Conservation (phyloP, 2,888 invertebrate genomes). For the Mesoligia furuncula region DNA sequence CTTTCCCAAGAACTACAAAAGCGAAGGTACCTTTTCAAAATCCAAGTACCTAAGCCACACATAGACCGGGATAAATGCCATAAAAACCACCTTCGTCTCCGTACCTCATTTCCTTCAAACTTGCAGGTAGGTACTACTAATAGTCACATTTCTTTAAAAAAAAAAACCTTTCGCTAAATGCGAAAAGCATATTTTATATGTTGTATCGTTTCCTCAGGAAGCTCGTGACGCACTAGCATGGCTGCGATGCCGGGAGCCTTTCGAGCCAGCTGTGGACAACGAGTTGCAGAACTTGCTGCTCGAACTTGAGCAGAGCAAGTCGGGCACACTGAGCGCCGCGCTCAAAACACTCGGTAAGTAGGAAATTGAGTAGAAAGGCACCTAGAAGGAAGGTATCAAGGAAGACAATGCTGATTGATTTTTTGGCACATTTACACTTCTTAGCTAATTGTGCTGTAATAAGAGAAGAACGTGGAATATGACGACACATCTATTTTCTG, state of each 20-base stretch:
- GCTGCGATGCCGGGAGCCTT: slow-evolving; percentile 82
- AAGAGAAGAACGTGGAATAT: neutral
- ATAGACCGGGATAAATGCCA: neutral
- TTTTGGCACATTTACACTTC: neutral
- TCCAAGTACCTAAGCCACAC: neutral
- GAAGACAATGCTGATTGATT: neutral
- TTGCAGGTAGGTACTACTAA: neutral
- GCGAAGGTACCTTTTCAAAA: neutral
- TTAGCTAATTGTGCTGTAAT: neutral
- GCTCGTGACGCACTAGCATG: slow-evolving; percentile 84
- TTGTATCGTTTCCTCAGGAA: slow-evolving; percentile 70
- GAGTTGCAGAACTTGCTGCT: slow-evolving; percentile 81
- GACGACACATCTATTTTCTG: neutral
- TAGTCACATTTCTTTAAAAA: neutral
- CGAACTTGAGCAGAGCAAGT: slow-evolving; percentile 81
- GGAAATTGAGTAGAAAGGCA: neutral
- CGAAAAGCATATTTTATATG: neutral
- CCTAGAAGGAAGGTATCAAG: neutral
- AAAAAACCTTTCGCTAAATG: neutral
- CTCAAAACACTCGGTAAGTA: slow-evolving; percentile 81
- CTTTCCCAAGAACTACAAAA: neutral
- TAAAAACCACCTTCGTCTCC: neutral
- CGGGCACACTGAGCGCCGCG: slow-evolving; percentile 73
- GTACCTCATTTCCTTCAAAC: neutral
- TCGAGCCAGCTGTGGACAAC: slow-evolving; percentile 80